These are phyloP conservation scores for Takifugu flavidus DNA, from an alignment of 2,113 vertebrate species.

Conservation along the genomic window DNA sequence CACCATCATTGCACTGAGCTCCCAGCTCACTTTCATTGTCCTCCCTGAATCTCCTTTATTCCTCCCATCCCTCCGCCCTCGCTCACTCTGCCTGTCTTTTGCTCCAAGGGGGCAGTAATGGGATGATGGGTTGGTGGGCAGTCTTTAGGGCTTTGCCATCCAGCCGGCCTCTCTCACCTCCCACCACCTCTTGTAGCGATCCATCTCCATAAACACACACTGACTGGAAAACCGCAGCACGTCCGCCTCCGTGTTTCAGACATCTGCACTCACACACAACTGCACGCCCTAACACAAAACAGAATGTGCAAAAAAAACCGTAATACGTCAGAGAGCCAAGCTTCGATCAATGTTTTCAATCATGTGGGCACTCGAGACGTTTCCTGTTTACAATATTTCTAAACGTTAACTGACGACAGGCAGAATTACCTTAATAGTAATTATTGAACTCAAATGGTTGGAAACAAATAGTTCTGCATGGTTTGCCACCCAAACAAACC, in stretches of 20 bases:
- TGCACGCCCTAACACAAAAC: constrained; percentile 7
- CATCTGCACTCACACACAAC: constrained; percentile 2
- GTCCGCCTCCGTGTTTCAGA: constrained; percentile 29
- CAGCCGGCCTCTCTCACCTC: constrained; percentile 66
- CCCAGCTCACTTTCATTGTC: constrained; percentile 19
- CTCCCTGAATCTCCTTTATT: constrained; percentile 26
- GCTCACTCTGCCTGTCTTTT: constrained; percentile 12
- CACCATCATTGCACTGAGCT: constrained; percentile 3
- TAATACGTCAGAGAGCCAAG: too few species aligned
- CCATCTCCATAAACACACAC: constrained; percentile 65
- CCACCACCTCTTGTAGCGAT: constrained; percentile 56
- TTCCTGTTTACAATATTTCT: too few species aligned
- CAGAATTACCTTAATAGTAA: too few species aligned
- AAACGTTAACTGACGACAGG: background rate
- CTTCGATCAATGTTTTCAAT: too few species aligned
- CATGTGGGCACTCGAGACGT: too few species aligned
- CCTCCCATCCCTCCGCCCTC: constrained; percentile 20
- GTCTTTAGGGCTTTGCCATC: constrained; percentile 57
- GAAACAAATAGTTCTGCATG: too few species aligned
- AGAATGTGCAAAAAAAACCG: background rate
- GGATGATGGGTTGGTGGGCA: constrained; percentile 79
- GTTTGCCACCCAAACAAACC: too few species aligned
- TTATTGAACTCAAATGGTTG: too few species aligned
- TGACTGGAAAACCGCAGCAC: constrained; percentile 38
- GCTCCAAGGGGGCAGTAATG: constrained; percentile 73